phyloP scores from a whole-genome alignment of 1,140 invertebrate genomes.

The Ostrea denselamellosa region DNA sequence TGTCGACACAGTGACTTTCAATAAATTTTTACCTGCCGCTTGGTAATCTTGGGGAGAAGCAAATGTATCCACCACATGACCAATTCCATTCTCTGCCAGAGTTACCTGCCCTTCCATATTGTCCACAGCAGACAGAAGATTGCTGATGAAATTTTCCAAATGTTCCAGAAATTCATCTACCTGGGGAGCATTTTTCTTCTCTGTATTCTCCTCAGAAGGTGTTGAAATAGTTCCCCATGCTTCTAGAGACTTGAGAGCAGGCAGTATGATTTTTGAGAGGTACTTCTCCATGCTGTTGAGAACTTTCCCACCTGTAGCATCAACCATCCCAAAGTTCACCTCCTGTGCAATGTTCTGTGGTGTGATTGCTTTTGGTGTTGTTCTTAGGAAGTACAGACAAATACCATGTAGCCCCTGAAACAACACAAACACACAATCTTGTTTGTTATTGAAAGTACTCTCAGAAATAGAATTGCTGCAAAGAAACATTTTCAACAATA shows the following conservation, averaged over 20 bases:
- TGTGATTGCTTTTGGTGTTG: constrained; percentile 88
- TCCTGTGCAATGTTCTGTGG: constrained; percentile 91
- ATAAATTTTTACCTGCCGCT: constrained; percentile 68
- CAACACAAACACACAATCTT: neutral
- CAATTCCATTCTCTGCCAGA: constrained; percentile 75
- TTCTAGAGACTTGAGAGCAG: constrained; percentile 79
- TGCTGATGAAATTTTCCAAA: constrained; percentile 76
- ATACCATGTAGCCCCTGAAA: constrained; percentile 87
- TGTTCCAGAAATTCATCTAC: constrained; percentile 78
- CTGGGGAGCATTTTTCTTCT: constrained; percentile 46
- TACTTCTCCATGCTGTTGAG: constrained; percentile 92
- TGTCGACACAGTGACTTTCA: neutral
- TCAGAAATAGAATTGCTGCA: neutral
- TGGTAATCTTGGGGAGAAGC: constrained; percentile 77
- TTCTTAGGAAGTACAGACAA: constrained; percentile 92
- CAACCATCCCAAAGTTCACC: constrained; percentile 89
- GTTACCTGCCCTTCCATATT: constrained; percentile 78
- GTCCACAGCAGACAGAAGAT: constrained; percentile 72
- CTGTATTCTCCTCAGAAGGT: constrained; percentile 19
- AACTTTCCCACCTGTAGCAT: constrained; percentile 88
- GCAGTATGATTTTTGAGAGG: constrained; percentile 91
- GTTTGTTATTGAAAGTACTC: neutral
- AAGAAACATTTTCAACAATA: no score
- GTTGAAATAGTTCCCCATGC: constrained; percentile 60
- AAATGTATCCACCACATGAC: constrained; percentile 70